Evolutionary conservation across 2,113 vertebrate genomes (phyloP), one percentile per base, ranked within the genome.

Genomic region (Paracanthobrama guichenoti): DNA sequence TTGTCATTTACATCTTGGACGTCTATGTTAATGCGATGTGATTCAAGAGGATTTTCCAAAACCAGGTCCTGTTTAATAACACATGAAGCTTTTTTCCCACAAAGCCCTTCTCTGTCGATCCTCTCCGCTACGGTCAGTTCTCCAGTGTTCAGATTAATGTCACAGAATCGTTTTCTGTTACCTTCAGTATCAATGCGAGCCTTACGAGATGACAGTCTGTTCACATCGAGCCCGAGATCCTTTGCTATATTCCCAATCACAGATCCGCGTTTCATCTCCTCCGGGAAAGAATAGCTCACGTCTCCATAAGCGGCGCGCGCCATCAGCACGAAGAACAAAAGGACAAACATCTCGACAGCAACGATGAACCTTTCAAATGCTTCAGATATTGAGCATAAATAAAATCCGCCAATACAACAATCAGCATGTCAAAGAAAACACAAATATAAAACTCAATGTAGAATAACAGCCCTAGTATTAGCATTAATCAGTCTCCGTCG

Each of bases 1-100:
- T 95, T 92, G 79, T 95, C 94, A 85, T 95, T 95, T 72, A 94
- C 82, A 77, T 95, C 94, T 31, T 91, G 85, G 22, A 95, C 86
- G 59, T 89, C 87, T 3, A 94, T 78, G 6, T 16, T 20, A 7
- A 90, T 75, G 89, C 53, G 72, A 86, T 88, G 75, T 85, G 84
- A 28, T 44, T 91, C 88, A n/a, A 91, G 26, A 12, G 84, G 89
- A 75, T 81, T 89, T 66, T 84, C 88, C 10, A 83, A 24, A 7
- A 95, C 89, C n/a, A 85, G 89, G 74, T 95, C 94, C 69, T 93
- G 89, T n/a, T 91, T 90, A 72, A 95, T 42, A 10, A 83, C 55
- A 13, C 95, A 95, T 0, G 77, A 73, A 3, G 86, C 13, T 60
- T 78, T 88, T 82, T 67, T 78, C 22, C 89, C 89, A 60, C 94